Evolutionary conservation across 2,113 vertebrate genomes (phyloP).

Genomic region (Chrysemys picta): DNA sequence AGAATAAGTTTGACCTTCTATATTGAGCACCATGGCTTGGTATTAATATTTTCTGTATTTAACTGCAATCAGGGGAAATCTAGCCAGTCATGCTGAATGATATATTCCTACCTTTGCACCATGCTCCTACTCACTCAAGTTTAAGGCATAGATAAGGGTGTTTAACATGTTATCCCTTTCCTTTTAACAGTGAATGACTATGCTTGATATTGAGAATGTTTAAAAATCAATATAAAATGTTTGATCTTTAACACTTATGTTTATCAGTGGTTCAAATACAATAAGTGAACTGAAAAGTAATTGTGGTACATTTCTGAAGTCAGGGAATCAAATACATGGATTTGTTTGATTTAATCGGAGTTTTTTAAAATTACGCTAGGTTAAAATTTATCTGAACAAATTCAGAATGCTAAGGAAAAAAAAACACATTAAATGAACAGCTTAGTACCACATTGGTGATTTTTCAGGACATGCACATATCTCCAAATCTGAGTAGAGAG

Average conservation of each 20-base stretch:
- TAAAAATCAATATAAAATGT: neutral
- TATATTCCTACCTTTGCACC: neutral
- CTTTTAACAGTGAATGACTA: neutral
- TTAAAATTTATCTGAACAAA: neutral
- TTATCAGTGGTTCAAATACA: neutral
- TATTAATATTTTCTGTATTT: constrained; percentile 61
- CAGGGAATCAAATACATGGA: neutral
- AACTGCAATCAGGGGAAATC: constrained; percentile 47
- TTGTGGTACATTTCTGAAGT: neutral
- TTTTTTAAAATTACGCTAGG: neutral
- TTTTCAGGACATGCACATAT: neutral
- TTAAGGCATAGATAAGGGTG: neutral
- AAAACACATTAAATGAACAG: neutral
- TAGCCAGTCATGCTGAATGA: constrained; percentile 32
- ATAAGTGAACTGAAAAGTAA: neutral
- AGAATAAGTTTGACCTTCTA: constrained; percentile 67
- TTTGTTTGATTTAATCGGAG: neutral
- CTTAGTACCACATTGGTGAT: fast-evolving
- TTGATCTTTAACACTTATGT: neutral
- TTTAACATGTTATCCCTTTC: neutral
- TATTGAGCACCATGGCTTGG: neutral
- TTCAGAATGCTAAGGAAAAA: neutral
- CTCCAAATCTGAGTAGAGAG: neutral
- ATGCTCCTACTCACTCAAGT: neutral
- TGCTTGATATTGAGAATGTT: neutral